Percentiles rank a stretch among this genome's conserved stretches.
phyloP scores from a whole-genome alignment of 2,888 invertebrate species.

The Pimpla rufipes region DNA sequence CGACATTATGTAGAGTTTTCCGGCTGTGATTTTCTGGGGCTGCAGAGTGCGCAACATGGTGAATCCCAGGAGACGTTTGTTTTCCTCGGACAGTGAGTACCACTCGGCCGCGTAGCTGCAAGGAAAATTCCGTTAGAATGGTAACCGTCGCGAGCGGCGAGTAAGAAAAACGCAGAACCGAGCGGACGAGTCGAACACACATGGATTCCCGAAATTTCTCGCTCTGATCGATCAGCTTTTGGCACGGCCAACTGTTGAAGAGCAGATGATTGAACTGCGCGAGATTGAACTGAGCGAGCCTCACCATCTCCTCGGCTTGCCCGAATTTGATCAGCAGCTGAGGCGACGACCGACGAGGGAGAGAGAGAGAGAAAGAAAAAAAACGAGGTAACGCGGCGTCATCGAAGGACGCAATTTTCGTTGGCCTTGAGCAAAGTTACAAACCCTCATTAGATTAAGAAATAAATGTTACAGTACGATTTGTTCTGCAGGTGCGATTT shows the following conservation, averaged over 20 bases:
- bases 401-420: no score
- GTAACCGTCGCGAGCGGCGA: no score
- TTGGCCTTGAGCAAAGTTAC: no score
- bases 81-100: neutral
- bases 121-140: neutral
- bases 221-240: slow-evolving; percentile 54
- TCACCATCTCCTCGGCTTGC: slow-evolving; percentile 40
- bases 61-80: slow-evolving; percentile 35
- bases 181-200: slow-evolving; percentile 28
- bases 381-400: no score
- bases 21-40: slow-evolving; percentile 33
- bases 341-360: neutral
- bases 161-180: neutral
- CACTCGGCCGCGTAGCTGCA: no score
- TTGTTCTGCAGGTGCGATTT: no score
- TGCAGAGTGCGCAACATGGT: slow-evolving; percentile 41
- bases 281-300: slow-evolving; percentile 32
- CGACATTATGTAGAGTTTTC: slow-evolving; percentile 1
- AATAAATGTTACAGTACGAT: no score
- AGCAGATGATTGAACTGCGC: slow-evolving; percentile 47
- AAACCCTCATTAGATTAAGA: no score
- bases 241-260: slow-evolving; percentile 61
- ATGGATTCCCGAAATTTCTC: slow-evolving; percentile 43
- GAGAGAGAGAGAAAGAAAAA: no score
- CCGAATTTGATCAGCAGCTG: slow-evolving; percentile 54